Evolutionary conservation across 2,888 invertebrate genomes (phyloP).

Genomic region (Lasioglossum calceatum): DNA sequence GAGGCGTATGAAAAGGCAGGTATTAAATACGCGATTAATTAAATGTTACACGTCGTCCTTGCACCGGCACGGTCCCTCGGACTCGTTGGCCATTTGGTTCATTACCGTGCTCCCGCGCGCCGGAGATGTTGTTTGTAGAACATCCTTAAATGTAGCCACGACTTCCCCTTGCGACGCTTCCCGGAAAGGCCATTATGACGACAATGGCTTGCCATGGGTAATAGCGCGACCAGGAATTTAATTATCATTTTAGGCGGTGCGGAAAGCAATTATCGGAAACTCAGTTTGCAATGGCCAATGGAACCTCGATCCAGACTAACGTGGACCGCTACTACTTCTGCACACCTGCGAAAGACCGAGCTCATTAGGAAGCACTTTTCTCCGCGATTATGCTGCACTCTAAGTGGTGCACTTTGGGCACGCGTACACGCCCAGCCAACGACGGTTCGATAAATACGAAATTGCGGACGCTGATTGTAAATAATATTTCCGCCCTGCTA

Average conservation of each 20-base stretch:
- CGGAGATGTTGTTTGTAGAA: constrained; percentile 51
- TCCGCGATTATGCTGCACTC: constrained; percentile 12
- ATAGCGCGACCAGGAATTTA: constrained; percentile 77
- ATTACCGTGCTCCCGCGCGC: background rate
- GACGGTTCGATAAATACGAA: constrained; percentile 21
- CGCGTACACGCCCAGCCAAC: background rate
- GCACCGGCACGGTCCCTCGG: background rate
- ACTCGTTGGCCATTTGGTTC: constrained; percentile 35
- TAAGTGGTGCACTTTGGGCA: constrained; percentile 14
- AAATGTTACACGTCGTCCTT: constrained; percentile 25
- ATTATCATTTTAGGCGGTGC: constrained; percentile 82
- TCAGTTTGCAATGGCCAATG: constrained; percentile 80
- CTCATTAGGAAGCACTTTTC: constrained; percentile 62
- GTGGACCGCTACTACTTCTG: constrained; percentile 35
- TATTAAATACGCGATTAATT: constrained; percentile 53
- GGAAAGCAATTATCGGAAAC: constrained; percentile 83
- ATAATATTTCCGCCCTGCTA: constrained; percentile 2
- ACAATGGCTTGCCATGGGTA: constrained; percentile 66
- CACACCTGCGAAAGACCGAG: constrained; percentile 54
- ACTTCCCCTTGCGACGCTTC: constrained; percentile 39
- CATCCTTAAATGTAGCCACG: constrained; percentile 61
- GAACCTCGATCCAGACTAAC: constrained; percentile 60
- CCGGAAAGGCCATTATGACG: constrained; percentile 63
- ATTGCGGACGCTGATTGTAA: background rate
- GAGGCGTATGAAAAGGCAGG: constrained; percentile 10